Evolutionary conservation across 2,113 vertebrate genomes (phyloP).

Genomic region (Ivindomyrus marchei): DNA sequence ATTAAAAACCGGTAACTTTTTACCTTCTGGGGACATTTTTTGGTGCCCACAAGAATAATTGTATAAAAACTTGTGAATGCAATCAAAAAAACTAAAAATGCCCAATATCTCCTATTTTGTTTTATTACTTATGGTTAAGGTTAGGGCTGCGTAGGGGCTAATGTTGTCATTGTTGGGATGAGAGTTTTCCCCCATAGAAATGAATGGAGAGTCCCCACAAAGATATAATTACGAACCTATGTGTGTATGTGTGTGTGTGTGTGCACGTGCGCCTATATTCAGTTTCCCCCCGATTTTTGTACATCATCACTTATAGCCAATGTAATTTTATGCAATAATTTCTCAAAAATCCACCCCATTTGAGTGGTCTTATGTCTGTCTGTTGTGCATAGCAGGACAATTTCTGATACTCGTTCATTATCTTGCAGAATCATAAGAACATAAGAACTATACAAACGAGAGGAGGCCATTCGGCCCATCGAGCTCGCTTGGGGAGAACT

Average conservation of each 20-base stretch:
- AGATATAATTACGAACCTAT: neutral
- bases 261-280: neutral
- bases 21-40: neutral
- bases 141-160: neutral
- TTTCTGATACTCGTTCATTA: conserved; percentile 37
- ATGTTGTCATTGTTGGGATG: neutral
- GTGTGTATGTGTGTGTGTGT: neutral
- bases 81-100: neutral
- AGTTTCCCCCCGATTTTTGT: neutral
- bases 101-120: neutral
- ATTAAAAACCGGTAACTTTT: neutral
- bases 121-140: neutral
- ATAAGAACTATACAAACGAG: too few species aligned
- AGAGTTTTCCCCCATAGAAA: neutral
- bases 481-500: too few species aligned
- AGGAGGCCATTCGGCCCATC: too few species aligned
- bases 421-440: conserved; percentile 27
- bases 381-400: neutral
- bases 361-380: conserved; percentile 25
- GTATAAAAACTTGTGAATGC: neutral
- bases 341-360: conserved; percentile 33
- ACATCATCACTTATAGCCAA: neutral
- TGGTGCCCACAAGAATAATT: neutral
- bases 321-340: conserved; percentile 10
- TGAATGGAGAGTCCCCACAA: neutral